Evolutionary conservation across 2,113 vertebrate genomes (phyloP), one percentile per base, ranked within the genome.

Genomic region (Larimichthys polyactis): DNA sequence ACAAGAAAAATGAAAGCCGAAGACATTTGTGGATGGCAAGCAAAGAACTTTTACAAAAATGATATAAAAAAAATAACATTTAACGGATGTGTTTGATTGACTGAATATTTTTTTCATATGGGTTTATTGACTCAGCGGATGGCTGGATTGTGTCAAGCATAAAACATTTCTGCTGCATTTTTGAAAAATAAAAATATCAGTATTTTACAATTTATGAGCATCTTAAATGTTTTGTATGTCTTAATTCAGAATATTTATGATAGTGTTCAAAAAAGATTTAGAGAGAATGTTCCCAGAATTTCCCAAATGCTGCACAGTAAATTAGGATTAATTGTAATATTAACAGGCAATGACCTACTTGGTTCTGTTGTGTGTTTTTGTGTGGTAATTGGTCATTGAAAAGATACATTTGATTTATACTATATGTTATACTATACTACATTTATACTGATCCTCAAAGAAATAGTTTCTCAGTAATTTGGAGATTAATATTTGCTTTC

Each of bases 131-230:
- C 96, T 97, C 96, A 97, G 96, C 91, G 94, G 95, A 96, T 96
- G 96, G 96, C 96, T 95, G 94, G 96, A 97, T 96, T 97, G 96
- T 97, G 96, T 96, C 94, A 93, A 96, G 96, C 96, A 97, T 96
- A 96, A 97, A 93, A 95, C 96, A 97, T 95, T 97, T 97, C 96
- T 96, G 96, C 96, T 96, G 95, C 96, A 96, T 97, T 98, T 98
- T 97, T 97, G 93, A 93, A 92, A 92, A 98, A 97, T 97, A 97
- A 98, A 93, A 98, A 96, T 97, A 97, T 96, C 95, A 96, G 95
- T 93, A 96, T 97, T 97, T 98, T 98, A 94, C 93, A 93, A 85
- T 87, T 93, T 89, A 89, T 71, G 63, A 87, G 68, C 74, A 87
- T 89, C 89, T 87, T 70, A 79, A 74, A 91, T 90, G 85, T 87